A percentile compares a stretch with the other conserved stretches of the same genome.
Conservation (phyloP, 2,797 vertebrate species). For the Siniperca obscura region DNA sequence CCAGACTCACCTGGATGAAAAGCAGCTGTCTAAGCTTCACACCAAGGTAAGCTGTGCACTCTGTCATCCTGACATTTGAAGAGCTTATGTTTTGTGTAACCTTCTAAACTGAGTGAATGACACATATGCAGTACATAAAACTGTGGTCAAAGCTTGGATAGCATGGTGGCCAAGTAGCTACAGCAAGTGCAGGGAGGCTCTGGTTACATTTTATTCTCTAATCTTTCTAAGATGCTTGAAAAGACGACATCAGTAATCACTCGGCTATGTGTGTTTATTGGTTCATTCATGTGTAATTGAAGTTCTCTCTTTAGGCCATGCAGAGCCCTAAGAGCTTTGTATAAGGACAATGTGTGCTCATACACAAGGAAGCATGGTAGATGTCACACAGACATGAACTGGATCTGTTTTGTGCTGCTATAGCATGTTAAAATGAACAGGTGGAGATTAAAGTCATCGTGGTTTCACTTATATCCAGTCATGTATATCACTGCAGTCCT, state of each 20-base stretch:
- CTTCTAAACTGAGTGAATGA: constrained; percentile 8
- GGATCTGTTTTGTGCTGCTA: not conserved
- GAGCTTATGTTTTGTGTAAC: constrained; percentile 18
- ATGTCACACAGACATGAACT: constrained; percentile 1
- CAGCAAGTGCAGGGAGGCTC: not conserved
- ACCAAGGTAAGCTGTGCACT: constrained; percentile 89
- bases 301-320: constrained; percentile 12
- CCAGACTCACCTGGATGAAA: constrained; percentile 94
- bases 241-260: constrained; percentile 2
- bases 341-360: constrained; percentile 6
- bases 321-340: constrained; percentile 17
- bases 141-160: not conserved
- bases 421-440: not conserved
- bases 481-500: not conserved
- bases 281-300: constrained; percentile 39
- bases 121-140: not conserved
- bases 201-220: constrained; percentile 7
- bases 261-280: constrained; percentile 19
- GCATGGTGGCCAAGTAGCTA: not conserved
- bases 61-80: not conserved
- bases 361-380: constrained; percentile 3
- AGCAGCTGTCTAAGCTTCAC: constrained; percentile 96
- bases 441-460: not conserved
- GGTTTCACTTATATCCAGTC: not conserved
- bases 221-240: constrained; percentile 15